These are phyloP conservation scores for Eriocheir sinensis DNA, from an alignment of 1,140 invertebrate genomes.

Conservation along the genomic window DNA sequence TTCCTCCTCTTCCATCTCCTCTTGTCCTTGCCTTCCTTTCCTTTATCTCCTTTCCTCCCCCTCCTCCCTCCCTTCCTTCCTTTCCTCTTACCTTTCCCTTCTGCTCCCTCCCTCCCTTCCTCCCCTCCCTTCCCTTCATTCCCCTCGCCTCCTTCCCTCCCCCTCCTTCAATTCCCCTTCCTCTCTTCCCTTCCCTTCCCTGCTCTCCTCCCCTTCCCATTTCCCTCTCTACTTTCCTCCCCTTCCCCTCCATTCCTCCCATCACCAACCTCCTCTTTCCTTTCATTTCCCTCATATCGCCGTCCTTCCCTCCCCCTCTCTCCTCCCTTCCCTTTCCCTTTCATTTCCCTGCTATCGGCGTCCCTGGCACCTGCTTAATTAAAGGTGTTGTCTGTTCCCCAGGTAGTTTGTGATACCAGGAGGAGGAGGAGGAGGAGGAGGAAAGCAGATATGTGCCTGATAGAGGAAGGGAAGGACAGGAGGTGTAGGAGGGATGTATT, in stretches of 20 bases:
- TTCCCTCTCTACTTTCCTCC: neutral
- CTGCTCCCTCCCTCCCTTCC: neutral
- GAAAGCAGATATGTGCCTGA: too few relatives aligned
- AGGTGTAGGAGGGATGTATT: too few relatives aligned
- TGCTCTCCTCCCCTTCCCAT: neutral
- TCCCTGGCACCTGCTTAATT: neutral
- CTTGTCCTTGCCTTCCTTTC: neutral
- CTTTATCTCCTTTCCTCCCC: neutral
- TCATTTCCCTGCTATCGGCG: neutral
- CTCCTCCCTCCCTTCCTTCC: neutral
- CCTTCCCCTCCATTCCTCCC: neutral
- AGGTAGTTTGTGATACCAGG: neutral
- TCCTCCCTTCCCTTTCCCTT: neutral
- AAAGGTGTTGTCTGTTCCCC: neutral
- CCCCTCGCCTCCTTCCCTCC: neutral
- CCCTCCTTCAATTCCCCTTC: neutral
- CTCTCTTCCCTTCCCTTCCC: neutral
- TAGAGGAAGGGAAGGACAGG: too few relatives aligned
- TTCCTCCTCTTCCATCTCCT: neutral
- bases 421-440: neutral
- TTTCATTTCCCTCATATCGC: neutral
- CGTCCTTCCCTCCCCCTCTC: neutral
- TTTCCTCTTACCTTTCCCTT: neutral
- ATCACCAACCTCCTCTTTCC: neutral
- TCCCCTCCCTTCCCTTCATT: neutral